These are phyloP conservation scores for Nycticorax nycticorax DNA, from an alignment of 2,113 vertebrate species.

Conservation along the genomic window DNA sequence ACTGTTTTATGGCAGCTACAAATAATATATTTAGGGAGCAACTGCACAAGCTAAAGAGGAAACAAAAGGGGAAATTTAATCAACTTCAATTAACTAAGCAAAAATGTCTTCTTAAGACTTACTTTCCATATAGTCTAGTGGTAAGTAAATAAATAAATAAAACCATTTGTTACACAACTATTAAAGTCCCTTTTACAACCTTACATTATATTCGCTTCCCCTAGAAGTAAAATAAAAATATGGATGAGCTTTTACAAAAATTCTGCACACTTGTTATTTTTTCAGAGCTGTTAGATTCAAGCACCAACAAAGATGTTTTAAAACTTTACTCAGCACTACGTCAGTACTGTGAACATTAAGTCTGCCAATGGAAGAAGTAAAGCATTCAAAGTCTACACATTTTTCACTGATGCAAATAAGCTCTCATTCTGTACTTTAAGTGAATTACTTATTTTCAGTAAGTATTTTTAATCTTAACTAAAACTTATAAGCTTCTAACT, in stretches of 20 bases:
- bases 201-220: neutral
- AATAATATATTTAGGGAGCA: neutral
- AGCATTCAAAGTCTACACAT: neutral
- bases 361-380: neutral
- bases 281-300: neutral
- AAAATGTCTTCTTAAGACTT: neutral
- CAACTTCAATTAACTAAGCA: neutral
- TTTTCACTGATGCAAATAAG: neutral
- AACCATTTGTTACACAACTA: neutral
- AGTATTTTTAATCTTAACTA: neutral
- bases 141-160: neutral
- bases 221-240: neutral
- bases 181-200: neutral
- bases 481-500: neutral
- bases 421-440: neutral
- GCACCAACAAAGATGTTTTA: neutral
- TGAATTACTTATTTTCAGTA: neutral
- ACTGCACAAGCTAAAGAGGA: neutral
- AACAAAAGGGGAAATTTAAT: neutral
- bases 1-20: neutral
- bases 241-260: neutral
- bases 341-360: neutral
- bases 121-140: no score
- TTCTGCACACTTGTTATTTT: neutral
- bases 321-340: neutral